Evolutionary conservation across 2,797 vertebrate species (phyloP).

Genomic region (Phoeniculus purpureus): DNA sequence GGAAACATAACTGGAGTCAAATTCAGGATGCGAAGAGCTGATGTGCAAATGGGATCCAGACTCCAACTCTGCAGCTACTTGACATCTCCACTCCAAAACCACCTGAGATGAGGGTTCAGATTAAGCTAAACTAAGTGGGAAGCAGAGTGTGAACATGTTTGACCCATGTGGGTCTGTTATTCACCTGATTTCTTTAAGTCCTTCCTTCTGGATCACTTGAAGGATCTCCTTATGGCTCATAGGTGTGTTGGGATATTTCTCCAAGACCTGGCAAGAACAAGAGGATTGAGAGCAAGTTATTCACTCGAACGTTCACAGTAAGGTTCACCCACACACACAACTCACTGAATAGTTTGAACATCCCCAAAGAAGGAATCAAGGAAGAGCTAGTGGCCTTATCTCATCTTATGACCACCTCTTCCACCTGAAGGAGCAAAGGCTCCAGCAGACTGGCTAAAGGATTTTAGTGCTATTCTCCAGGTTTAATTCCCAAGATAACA

Average conservation of each 20-base stretch:
- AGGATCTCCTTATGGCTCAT: constrained; percentile 99
- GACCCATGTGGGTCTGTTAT: neutral
- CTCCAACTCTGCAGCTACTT: neutral
- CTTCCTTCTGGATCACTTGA: constrained; percentile 97
- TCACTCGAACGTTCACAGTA: neutral
- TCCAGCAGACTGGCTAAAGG: neutral
- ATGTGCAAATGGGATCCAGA: neutral
- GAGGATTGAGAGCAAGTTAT: constrained; percentile 28
- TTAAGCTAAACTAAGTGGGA: neutral
- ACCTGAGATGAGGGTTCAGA: neutral
- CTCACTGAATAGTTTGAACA: rapidly evolving
- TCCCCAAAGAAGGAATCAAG: neutral
- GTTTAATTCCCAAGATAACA: neutral
- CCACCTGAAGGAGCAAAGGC: neutral
- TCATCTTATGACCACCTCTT: rapidly evolving
- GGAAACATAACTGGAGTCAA: no score
- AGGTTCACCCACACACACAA: rapidly evolving
- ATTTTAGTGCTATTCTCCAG: neutral
- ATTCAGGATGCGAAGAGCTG: neutral
- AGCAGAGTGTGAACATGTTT: rapidly evolving
- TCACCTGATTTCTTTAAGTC: constrained; percentile 98
- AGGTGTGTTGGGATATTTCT: constrained; percentile 97
- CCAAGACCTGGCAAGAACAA: constrained; percentile 87
- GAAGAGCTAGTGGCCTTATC: no score
- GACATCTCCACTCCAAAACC: neutral